These are phyloP conservation scores for Tricholaema leucomelas DNA, from an alignment of 2,113 vertebrate species.

Conservation along the genomic window DNA sequence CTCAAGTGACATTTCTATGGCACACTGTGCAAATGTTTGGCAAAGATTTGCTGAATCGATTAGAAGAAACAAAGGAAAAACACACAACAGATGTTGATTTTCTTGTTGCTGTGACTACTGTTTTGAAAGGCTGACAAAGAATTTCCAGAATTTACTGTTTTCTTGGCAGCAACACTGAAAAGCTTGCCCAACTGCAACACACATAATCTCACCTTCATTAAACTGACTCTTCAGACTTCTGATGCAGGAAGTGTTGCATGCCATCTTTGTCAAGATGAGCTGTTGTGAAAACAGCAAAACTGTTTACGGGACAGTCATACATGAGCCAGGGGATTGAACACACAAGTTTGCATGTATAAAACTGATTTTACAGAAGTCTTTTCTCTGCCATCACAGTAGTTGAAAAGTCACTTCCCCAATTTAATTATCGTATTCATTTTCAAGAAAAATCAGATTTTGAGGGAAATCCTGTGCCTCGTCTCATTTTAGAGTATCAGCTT, in stretches of 20 bases:
- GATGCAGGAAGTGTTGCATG: neutral
- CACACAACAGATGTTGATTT: conserved; percentile 67
- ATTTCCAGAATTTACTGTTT: conserved; percentile 55
- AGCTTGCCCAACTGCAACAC: neutral
- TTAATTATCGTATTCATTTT: neutral
- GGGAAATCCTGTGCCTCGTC: neutral
- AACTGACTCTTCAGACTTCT: neutral
- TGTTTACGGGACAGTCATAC: neutral
- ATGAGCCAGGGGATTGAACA: neutral
- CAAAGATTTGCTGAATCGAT: conserved; percentile 73
- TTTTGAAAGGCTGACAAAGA: conserved; percentile 70
- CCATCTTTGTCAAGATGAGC: neutral
- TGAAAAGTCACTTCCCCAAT: neutral
- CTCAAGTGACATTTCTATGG: conserved; percentile 75
- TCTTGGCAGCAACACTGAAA: conserved; percentile 53
- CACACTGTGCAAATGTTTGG: conserved; percentile 69
- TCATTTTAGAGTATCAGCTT: neutral
- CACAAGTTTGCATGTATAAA: neutral
- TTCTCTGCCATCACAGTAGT: neutral
- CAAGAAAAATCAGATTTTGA: neutral
- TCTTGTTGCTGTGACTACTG: conserved; percentile 66
- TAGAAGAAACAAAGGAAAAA: conserved; percentile 52
- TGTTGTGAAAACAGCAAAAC: neutral
- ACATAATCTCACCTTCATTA: conserved; percentile 9
- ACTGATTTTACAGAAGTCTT: neutral